Conservation (phyloP, 2,113 vertebrate species). For the Phaetusa simplex region DNA sequence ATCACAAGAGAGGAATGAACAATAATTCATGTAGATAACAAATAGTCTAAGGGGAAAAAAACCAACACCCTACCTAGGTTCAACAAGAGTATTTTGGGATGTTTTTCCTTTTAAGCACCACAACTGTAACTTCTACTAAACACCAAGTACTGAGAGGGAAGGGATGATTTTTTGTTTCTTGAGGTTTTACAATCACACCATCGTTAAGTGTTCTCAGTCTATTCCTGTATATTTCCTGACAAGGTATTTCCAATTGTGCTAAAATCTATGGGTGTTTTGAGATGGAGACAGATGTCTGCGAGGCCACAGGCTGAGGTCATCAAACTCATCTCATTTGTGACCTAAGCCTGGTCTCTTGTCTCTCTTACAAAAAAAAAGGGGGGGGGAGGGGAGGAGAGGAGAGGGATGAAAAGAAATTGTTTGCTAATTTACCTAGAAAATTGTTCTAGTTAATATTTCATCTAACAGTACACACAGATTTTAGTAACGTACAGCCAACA, state of each 20-base stretch:
- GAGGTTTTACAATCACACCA: background rate
- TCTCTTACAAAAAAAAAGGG: background rate
- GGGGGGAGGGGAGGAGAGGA: background rate
- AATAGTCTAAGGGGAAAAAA: background rate
- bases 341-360: background rate
- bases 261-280: constrained; percentile 8
- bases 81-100: background rate
- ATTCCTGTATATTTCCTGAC: background rate
- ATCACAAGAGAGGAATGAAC: constrained; percentile 10
- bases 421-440: background rate
- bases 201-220: background rate
- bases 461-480: accelerated
- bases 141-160: background rate
- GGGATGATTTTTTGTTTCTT: background rate
- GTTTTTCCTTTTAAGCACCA: background rate
- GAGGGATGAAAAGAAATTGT: background rate
- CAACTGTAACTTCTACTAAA: background rate
- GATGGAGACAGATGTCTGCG: constrained; percentile 46
- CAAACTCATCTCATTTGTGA: constrained; percentile 58
- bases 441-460: background rate
- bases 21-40: constrained; percentile 55
- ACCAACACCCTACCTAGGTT: background rate
- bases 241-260: background rate
- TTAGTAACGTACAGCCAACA: background rate
- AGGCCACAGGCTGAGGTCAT: constrained; percentile 29